phyloP scores from a whole-genome alignment of 2,888 invertebrate genomes.

The Eupithecia tripunctaria region DNA sequence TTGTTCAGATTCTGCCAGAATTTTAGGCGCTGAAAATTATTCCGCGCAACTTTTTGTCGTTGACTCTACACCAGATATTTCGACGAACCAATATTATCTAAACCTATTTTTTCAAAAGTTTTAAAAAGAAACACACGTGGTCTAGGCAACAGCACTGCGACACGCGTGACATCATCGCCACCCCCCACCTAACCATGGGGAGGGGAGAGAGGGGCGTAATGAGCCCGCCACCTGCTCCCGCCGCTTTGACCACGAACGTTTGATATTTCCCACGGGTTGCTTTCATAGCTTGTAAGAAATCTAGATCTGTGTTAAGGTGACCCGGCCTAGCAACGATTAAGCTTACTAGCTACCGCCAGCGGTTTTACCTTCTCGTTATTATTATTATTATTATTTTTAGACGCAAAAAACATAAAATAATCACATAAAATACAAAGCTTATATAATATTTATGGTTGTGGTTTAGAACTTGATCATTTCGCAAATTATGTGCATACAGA shows the following conservation, averaged over 20 bases:
- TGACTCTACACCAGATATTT: background rate
- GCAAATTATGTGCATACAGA: no score
- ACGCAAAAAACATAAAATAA: no score
- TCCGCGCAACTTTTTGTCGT: background rate
- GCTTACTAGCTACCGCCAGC: background rate
- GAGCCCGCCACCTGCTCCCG: slow-evolving; percentile 46
- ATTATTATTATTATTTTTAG: no score
- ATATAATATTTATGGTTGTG: no score
- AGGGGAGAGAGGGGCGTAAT: slow-evolving; percentile 48
- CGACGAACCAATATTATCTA: background rate
- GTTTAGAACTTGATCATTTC: no score
- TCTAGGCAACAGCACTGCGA: slow-evolving; percentile 63
- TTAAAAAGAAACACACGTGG: slow-evolving; percentile 34
- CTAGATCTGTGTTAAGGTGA: slow-evolving; percentile 10
- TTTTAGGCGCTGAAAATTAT: background rate
- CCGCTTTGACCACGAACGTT: slow-evolving; percentile 56
- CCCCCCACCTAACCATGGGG: slow-evolving; percentile 22
- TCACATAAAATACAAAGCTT: no score
- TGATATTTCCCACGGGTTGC: slow-evolving; percentile 42
- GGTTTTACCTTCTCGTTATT: background rate
- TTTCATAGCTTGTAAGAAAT: slow-evolving; percentile 29
- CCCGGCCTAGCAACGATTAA: background rate
- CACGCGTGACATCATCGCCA: slow-evolving; percentile 65
- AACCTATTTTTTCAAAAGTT: background rate
- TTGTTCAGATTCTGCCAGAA: background rate